phyloP scores from a whole-genome alignment of 2,888 invertebrate species.

The Syritta pipiens region DNA sequence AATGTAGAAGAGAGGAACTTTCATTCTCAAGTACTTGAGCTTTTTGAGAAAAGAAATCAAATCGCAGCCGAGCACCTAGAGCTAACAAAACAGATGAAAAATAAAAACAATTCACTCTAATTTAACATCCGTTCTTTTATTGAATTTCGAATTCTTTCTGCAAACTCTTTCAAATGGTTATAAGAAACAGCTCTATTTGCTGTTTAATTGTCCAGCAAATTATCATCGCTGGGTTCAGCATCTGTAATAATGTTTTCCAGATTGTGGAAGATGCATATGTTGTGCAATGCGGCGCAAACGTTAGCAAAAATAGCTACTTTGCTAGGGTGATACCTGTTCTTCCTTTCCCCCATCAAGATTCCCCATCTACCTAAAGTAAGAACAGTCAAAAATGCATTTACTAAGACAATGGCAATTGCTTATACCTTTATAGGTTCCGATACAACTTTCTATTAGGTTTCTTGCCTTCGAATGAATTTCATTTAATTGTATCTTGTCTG shows the following conservation, averaged over 20 bases:
- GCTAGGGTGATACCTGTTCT: not conserved
- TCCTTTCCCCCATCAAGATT: constrained; percentile 9
- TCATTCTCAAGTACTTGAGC: not conserved
- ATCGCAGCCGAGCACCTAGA: not conserved
- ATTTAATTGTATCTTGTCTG: constrained; percentile 1
- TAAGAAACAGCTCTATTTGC: not conserved
- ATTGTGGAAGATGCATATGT: constrained; percentile 6
- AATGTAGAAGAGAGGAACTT: not conserved
- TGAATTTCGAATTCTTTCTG: not conserved
- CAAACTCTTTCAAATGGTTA: too few relatives aligned
- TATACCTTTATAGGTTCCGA: too few relatives aligned
- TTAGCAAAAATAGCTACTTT: not conserved
- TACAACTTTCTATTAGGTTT: too few relatives aligned
- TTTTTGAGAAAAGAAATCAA: not conserved
- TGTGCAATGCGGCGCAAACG: not conserved
- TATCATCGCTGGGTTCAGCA: not conserved
- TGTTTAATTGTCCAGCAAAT: not conserved
- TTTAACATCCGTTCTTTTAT: not conserved
- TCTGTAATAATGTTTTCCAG: not conserved
- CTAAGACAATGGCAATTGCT: too few relatives aligned
- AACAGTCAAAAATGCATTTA: not conserved
- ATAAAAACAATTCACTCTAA: not conserved
- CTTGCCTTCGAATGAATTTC: not conserved
- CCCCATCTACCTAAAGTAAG: too few relatives aligned
- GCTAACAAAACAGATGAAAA: not conserved